Base-by-base conservation (phyloP, 2,797 vertebrate genomes). In the Synaphobranchus kaupii region DNA sequence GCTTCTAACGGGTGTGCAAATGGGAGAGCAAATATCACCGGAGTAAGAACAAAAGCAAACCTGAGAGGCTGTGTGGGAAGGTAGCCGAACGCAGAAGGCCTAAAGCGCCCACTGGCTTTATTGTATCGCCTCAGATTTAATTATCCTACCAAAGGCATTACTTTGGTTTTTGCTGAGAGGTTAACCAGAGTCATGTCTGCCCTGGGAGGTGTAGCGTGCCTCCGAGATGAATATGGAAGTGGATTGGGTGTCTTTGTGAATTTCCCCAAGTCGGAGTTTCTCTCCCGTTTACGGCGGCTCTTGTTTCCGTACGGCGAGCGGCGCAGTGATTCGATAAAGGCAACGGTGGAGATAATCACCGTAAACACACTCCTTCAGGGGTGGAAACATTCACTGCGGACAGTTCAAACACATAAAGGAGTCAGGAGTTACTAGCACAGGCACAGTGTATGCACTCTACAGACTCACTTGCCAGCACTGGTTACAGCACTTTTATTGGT, bases 91-190 rank as follows among this genome's bases (percentile, higher is more conserved):
- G 31, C 54, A 80, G 83, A 54, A 84, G 22, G 47, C 34, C 88
- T 52, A 47, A 54, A 68, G 88, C 80, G 78, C 81, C 90, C 56
- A 50, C 78, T 22, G 6, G 31, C 84, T 86, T 90, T 85, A 89
- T 90, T 92, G 89, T 89, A 89, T 84, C 87, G 88, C 86, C 88
- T 87, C 86, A 86, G 78, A 92, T 89, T 90, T 89, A 89, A 93
- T 94, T 94, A 90, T 88, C 91, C 85, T 90, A 93, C 88, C 88
- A 84, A 90, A 92, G 89, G 91, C 87, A 83, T 91, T 80, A 13
- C 88, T 89, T 89, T 90, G 85, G 86, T 87, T 89, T 89, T 90
- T 63, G 52, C 22, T 89, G 88, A 81, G 88, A 87, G 90, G 88
- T 91, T 93, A 91, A 92, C 87, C 86, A 84, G 88, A 90, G 89